Base-by-base conservation (phyloP, 2,113 vertebrate species). In the Periophthalmodon schlosseri region DNA sequence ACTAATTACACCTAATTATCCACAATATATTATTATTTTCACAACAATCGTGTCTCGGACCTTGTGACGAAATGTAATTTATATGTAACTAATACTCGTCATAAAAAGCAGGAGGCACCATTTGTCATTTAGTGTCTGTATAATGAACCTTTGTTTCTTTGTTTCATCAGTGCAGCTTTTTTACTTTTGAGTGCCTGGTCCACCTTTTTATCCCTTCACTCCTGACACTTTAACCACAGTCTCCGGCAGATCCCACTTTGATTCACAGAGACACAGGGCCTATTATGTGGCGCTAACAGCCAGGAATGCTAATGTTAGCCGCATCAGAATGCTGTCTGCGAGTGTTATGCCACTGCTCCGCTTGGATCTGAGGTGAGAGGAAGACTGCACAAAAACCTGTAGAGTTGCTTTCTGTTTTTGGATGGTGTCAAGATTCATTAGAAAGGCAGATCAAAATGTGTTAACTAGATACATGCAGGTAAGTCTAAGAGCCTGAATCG, bases 231-330 rank as follows among this genome's bases (percentile, higher is more conserved):
- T 63, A 8, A 11, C 5, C 46, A 68, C 74, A 44, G 75, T 66
- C n/a, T 72, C 66, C 36, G 52, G 57, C 67, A 70, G 71, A 84
- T 70, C 36, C 20, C 70, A 77, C 70, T 83, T 77, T 76, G 49
- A 85, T 39, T 7, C 23, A 39, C 54, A 13, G 24, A 34, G 56
- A 44, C 15, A 57, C 15, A 21, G 34, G 47, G 24, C 24, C 28
- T 61, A 50, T 69, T 44, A 76, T 69, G 44, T 39, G 34, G 0
- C 20, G 52, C 70, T 77, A 84, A 86, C 85, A 80, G 86, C 68
- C 73, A 75, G 70, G 80, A 80, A 84, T 84, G 64, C 77, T 74
- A 80, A 82, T 70, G 50, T 80, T 49, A 57, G 69, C 46, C 69
- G 23, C 36, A 58, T 69, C 67, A 52, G 9, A 36, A 64, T 24